Conservation (phyloP, 2,797 vertebrate species). For the Benthosema pterotum region DNA sequence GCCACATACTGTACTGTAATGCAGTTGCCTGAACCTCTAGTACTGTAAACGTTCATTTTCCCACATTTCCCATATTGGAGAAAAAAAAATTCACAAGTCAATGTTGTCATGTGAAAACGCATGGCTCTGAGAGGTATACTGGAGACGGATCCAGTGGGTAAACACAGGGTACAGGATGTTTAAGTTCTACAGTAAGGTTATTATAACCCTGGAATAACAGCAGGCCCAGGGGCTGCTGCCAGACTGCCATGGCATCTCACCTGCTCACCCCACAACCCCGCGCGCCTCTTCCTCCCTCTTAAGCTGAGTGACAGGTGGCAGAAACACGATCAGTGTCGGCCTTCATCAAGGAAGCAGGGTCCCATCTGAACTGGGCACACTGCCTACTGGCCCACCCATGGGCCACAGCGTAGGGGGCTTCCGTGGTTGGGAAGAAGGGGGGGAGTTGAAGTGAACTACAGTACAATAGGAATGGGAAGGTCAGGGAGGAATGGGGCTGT, state of each 20-base stretch:
- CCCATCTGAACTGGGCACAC: conserved; percentile 60
- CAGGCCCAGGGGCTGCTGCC: conserved; percentile 55
- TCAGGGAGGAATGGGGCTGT: conserved; percentile 37
- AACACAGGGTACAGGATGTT: too few relatives aligned
- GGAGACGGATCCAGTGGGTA: too few relatives aligned
- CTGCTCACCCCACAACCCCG: conserved; percentile 39
- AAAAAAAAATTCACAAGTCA: too few relatives aligned
- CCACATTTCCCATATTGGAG: too few relatives aligned
- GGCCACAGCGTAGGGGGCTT: conserved; percentile 36
- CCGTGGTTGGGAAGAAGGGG: conserved; percentile 36
- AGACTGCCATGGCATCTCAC: conserved; percentile 71
- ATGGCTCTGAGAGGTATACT: too few relatives aligned
- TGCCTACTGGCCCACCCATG: conserved; percentile 67
- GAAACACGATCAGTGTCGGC: conserved; percentile 78
- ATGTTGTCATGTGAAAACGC: too few relatives aligned
- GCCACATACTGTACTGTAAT: too few relatives aligned
- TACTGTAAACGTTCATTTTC: too few relatives aligned
- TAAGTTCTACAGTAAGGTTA: neutral
- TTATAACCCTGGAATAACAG: conserved; percentile 22
- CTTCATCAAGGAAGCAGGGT: conserved; percentile 65
- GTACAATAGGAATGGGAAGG: conserved; percentile 42
- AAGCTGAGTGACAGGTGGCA: conserved; percentile 83
- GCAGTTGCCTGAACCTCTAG: too few relatives aligned
- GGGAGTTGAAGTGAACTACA: conserved; percentile 43
- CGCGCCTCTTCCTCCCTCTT: conserved; percentile 59